phyloP scores from a whole-genome alignment of 2,888 invertebrate genomes.

The Timema cristinae region DNA sequence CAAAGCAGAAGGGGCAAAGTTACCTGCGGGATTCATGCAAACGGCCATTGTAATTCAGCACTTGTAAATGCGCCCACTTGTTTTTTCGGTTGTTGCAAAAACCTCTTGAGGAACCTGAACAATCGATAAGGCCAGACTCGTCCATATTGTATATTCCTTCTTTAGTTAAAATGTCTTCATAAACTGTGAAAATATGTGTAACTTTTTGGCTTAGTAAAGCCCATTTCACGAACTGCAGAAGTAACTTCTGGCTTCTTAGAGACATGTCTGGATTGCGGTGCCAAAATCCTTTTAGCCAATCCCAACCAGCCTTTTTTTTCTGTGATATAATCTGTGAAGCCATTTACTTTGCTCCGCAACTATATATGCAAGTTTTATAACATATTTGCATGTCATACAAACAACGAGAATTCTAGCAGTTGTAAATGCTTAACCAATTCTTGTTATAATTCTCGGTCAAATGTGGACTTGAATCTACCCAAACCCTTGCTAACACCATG shows the following conservation, averaged over 20 bases:
- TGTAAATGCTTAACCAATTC: neutral
- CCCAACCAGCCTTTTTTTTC: neutral
- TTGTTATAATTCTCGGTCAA: neutral
- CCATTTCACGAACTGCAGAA: neutral
- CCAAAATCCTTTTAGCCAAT: neutral
- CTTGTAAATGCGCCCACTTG: slow-evolving; percentile 30
- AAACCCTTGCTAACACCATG: neutral
- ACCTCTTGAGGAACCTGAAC: neutral
- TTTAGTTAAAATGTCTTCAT: neutral
- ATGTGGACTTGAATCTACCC: neutral
- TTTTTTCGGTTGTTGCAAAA: neutral
- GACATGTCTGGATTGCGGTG: neutral
- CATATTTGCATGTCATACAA: slow-evolving; percentile 1
- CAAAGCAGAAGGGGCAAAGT: slow-evolving; percentile 31
- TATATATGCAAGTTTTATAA: neutral
- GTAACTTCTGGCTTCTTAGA: neutral
- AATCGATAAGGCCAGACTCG: neutral
- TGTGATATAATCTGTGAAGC: neutral
- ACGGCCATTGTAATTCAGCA: slow-evolving; percentile 32
- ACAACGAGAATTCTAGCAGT: neutral
- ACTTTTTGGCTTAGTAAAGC: neutral
- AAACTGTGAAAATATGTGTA: neutral
- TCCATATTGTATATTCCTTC: neutral
- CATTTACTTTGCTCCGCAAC: neutral
- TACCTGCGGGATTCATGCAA: slow-evolving; percentile 32